A percentile compares a stretch with the other conserved stretches of the same genome.
phyloP scores from a whole-genome alignment of 2,888 invertebrate genomes.

The Sinelater perroti region DNA sequence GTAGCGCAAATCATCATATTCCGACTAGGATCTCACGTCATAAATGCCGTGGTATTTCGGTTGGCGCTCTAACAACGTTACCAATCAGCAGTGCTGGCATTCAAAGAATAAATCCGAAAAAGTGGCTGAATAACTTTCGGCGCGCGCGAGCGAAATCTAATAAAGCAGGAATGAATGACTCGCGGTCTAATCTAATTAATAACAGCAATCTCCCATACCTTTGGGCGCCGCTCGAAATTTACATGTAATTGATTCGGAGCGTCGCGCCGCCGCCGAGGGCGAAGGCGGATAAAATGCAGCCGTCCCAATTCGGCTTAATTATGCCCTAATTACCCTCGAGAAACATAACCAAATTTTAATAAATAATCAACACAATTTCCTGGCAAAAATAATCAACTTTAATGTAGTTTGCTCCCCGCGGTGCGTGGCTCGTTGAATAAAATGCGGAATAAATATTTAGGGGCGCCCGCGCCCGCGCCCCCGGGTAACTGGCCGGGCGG shows the following conservation, averaged over 20 bases:
- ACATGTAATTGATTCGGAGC: slow-evolving; percentile 4
- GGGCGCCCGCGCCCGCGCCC: slow-evolving; percentile 14
- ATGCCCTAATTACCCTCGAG: slow-evolving; percentile 42
- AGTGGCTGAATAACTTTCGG: background rate
- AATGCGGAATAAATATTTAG: slow-evolving; percentile 34
- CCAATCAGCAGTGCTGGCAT: no score
- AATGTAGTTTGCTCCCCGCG: slow-evolving; percentile 44
- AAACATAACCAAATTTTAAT: slow-evolving; percentile 47
- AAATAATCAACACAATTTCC: slow-evolving; percentile 48
- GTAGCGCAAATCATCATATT: no score
- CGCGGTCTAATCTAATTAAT: slow-evolving; percentile 12
- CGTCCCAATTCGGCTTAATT: slow-evolving; percentile 40
- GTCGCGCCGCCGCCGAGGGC: background rate
- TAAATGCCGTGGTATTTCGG: no score
- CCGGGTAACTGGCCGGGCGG: slow-evolving; percentile 10
- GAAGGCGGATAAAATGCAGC: slow-evolving; percentile 29
- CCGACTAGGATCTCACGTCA: no score
- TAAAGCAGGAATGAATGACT: slow-evolving; percentile 13
- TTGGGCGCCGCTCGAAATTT: slow-evolving; percentile 6
- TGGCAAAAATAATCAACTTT: slow-evolving; percentile 49
- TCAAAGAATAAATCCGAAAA: background rate
- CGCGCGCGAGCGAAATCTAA: slow-evolving; percentile 5
- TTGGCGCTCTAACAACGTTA: no score
- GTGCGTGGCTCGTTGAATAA: slow-evolving; percentile 35
- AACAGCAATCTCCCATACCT: slow-evolving; percentile 12